These are phyloP conservation scores for Apteryx owenii DNA, from an alignment of 2,113 vertebrate species.

Conservation along the genomic window DNA sequence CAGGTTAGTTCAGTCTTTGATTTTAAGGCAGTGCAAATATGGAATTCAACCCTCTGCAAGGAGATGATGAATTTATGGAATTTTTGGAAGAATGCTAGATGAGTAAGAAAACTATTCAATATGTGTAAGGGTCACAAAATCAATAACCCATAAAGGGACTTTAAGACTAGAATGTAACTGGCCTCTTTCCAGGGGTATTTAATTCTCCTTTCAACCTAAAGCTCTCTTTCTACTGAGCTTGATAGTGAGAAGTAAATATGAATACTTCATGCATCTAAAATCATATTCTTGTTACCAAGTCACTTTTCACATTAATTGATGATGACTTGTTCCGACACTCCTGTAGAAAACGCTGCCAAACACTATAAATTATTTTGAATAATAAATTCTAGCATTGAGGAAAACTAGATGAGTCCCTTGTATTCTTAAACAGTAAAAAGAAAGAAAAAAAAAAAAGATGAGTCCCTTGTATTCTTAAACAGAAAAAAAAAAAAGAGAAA, in stretches of 20 bases:
- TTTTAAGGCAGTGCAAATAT: not conserved
- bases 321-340: conserved; percentile 57
- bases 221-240: not conserved
- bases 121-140: not conserved
- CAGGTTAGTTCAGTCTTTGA: not conserved
- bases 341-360: conserved; percentile 40
- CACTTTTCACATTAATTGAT: conserved; percentile 48
- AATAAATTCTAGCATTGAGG: not conserved
- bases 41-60: not conserved
- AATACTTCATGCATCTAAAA: conserved; percentile 35
- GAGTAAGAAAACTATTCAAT: not conserved
- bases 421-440: not conserved
- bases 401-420: not conserved
- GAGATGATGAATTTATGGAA: not conserved
- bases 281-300: conserved; percentile 27
- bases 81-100: not conserved
- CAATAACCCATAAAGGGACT: not conserved
- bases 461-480: not conserved
- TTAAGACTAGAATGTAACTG: not conserved
- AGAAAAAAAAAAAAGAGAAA: rapidly evolving
- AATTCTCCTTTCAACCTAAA: not conserved
- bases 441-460: not conserved
- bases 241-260: not conserved
- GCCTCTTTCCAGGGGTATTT: not conserved
- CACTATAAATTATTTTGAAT: not conserved